phyloP scores from a whole-genome alignment of 2,113 vertebrate genomes.

The Hemiprocne comata region DNA sequence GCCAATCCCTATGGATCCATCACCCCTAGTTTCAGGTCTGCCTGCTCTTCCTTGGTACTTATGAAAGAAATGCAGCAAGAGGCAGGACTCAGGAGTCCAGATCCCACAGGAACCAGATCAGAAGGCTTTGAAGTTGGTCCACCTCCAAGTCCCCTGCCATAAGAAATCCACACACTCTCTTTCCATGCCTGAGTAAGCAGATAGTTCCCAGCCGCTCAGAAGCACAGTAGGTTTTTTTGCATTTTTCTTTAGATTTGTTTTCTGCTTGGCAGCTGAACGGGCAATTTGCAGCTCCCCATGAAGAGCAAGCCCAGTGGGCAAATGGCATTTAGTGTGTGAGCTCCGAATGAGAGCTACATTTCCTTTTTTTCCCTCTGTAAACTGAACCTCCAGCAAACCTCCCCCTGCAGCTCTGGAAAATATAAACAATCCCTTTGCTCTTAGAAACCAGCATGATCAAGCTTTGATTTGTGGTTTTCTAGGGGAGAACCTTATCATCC shows the following conservation, averaged over 20 bases:
- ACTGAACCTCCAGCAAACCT: constrained; percentile 26
- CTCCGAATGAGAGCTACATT: constrained; percentile 31
- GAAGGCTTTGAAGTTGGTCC: background rate
- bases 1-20: background rate
- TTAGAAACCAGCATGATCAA: background rate
- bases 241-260: constrained; percentile 1
- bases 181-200: background rate
- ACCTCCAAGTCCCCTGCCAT: background rate
- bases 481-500: background rate
- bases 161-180: background rate
- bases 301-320: constrained; percentile 36
- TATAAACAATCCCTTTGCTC: constrained; percentile 20
- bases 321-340: constrained; percentile 1
- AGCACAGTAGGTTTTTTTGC: background rate
- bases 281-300: constrained; percentile 16
- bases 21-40: background rate
- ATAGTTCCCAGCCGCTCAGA: background rate
- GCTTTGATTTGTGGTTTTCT: constrained; percentile 56
- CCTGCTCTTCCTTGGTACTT: background rate
- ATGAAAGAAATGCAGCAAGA: background rate
- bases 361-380: background rate
- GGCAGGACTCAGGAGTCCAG: background rate
- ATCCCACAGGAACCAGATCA: background rate
- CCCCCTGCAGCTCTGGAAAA: constrained; percentile 40
- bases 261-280: constrained; percentile 26